Evolutionary conservation across 2,888 invertebrate genomes (phyloP).

Genomic region (Hipparchia semele): DNA sequence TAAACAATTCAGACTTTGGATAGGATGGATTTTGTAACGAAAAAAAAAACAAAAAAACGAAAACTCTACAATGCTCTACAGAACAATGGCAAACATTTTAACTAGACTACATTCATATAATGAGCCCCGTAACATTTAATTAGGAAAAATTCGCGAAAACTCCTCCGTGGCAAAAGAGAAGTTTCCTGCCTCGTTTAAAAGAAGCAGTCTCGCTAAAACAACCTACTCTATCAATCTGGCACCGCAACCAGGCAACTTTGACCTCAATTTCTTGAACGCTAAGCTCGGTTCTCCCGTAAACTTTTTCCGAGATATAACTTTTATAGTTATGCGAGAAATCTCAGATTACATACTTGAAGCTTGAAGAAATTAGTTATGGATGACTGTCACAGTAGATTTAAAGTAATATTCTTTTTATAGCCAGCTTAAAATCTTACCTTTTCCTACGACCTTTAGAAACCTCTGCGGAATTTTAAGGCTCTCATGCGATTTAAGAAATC

Average conservation of each 20-base stretch:
- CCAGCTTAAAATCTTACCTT: conserved; percentile 1
- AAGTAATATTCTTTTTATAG: not conserved
- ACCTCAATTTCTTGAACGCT: conserved; percentile 7
- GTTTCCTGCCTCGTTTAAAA: conserved; percentile 36
- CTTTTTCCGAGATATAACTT: conserved; percentile 8
- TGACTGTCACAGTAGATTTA: conserved; percentile 50
- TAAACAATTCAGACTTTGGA: conserved; percentile 3
- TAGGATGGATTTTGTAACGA: conserved; percentile 9
- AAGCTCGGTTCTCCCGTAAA: conserved; percentile 28
- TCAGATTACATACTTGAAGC: conserved; percentile 54
- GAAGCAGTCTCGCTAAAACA: conserved; percentile 33
- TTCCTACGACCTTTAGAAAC: not conserved
- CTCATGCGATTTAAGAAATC: not conserved
- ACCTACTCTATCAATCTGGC: conserved; percentile 27
- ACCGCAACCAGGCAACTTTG: conserved; percentile 21
- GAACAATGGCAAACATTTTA: conserved; percentile 29
- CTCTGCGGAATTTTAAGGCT: not conserved
- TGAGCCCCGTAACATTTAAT: conserved; percentile 39
- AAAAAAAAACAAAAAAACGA: not conserved
- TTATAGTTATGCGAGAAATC: conserved; percentile 39
- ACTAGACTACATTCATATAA: conserved; percentile 34
- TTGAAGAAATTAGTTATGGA: conserved; percentile 67
- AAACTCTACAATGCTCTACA: conserved; percentile 15
- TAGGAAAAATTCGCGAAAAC: conserved; percentile 40
- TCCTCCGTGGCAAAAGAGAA: conserved; percentile 29